Percentiles rank a stretch among this genome's conserved stretches.
phyloP scores from a whole-genome alignment of 2,113 vertebrate genomes.

The Tichodroma muraria region DNA sequence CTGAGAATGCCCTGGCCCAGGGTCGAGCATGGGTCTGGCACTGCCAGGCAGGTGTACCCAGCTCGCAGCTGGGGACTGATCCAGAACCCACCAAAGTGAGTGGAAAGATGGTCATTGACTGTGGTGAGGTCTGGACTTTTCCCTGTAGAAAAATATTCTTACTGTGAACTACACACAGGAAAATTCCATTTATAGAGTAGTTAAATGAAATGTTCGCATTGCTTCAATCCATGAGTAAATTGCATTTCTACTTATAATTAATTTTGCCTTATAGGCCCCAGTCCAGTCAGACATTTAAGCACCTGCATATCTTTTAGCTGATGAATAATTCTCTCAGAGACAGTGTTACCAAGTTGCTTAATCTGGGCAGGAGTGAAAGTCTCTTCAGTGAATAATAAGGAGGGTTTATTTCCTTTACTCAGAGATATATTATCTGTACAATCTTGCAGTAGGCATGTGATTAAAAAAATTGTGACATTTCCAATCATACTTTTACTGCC shows the following conservation, averaged over 20 bases:
- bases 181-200: background rate
- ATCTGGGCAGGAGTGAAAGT: background rate
- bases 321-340: background rate
- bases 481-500: background rate
- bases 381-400: background rate
- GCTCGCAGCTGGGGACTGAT: accelerated
- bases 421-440: background rate
- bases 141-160: background rate
- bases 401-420: background rate
- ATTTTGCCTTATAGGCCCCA: slow-evolving; percentile 24
- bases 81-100: background rate
- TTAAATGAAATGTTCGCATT: slow-evolving; percentile 17
- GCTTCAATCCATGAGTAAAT: background rate
- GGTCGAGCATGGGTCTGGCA: accelerated
- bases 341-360: background rate
- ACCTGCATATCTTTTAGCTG: slow-evolving; percentile 17
- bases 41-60: background rate
- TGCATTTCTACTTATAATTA: background rate
- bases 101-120: background rate
- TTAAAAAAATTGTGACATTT: background rate
- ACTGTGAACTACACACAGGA: background rate
- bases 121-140: background rate
- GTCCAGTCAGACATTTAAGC: slow-evolving; percentile 6
- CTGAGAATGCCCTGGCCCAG: background rate
- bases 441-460: background rate